These are phyloP conservation scores for Nasalis larvatus DNA, from an alignment of 2,113 vertebrate genomes.

Conservation along the genomic window DNA sequence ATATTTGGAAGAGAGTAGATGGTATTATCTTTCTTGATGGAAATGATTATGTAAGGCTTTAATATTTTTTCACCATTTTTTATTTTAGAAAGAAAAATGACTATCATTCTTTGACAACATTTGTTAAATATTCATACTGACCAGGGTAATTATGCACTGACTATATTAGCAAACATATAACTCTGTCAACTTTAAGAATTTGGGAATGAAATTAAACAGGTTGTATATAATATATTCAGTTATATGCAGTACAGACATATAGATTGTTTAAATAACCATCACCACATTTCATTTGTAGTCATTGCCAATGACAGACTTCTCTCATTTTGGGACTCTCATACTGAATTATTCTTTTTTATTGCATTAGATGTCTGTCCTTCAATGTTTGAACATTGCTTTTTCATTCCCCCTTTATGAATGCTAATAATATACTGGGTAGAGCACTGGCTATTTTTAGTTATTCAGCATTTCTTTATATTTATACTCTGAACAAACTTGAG, in stretches of 20 bases:
- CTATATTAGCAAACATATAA: conserved; percentile 59
- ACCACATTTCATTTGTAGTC: conserved; percentile 43
- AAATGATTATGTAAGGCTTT: conserved; percentile 41
- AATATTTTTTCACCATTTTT: conserved; percentile 12
- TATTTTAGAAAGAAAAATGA: conserved; percentile 59
- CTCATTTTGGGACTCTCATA: conserved; percentile 50
- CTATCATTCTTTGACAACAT: background rate
- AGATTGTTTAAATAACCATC: conserved; percentile 66
- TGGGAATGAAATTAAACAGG: conserved; percentile 66
- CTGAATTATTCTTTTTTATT: conserved; percentile 67
- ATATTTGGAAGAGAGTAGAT: conserved; percentile 72
- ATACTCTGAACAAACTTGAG: conserved; percentile 70
- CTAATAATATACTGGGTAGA: conserved; percentile 63
- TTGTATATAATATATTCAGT: conserved; percentile 40
- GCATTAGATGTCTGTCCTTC: conserved; percentile 70
- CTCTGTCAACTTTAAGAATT: conserved; percentile 49
- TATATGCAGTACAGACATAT: conserved; percentile 35
- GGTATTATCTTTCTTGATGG: conserved; percentile 71
- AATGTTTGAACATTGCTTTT: conserved; percentile 55
- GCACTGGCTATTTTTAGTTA: conserved; percentile 73
- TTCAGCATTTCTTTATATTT: conserved; percentile 73
- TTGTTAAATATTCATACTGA: conserved; percentile 67
- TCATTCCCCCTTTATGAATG: conserved; percentile 69
- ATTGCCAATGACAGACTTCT: conserved; percentile 54
- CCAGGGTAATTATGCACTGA: conserved; percentile 62